Base-by-base conservation (phyloP, 2,113 vertebrate genomes). In the Stegastes partitus region DNA sequence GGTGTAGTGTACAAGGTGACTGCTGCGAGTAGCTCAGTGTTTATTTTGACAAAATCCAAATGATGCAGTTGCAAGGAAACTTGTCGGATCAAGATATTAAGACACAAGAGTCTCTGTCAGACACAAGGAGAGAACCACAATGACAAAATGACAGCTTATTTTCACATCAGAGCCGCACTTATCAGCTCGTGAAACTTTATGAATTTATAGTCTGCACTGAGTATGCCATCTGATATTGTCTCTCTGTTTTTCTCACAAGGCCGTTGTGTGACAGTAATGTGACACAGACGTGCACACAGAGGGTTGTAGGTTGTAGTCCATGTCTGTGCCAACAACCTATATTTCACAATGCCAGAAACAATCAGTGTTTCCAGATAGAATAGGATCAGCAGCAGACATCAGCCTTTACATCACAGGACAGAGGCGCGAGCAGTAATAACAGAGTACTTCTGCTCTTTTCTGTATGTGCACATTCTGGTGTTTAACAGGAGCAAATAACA, bases 261-360 rank as follows among this genome's bases (percentile, higher is more conserved):
- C 50, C 42, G 11, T 21, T 4, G 21, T 57, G 79, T 42, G 84
- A 90, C 81, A 89, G 53, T 56, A 37, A 54, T 56, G 82, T 76
- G 79, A 87, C 84, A 84, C 51, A 31, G 72, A 72, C 57, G 2
- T 55, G 79, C 53, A 56, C 65, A 62, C 66, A 34, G 57, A 69
- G 44, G 90, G 83, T 83, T 82, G 68, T 71, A 87, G 90, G 90
- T 86, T 74, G 77, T 81, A 92, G 91, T 92, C 92, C 89, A 83
- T 55, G 63, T 86, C 75, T 75, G 77, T 1, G 23, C 54, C 59
- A 64, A 18, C 64, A 44, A 25, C 34, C 66, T 70, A 14, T 44
- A 76, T 91, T 88, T 89, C 89, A 77, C 84, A 88, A 89, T 57
- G 51, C 71, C 59, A 59, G 25, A 73, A 76, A 59, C 21, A 69